Percentiles rank a stretch among this genome's conserved stretches.
Conservation (phyloP, 2,797 vertebrate genomes). For the Muscicapa striata region DNA sequence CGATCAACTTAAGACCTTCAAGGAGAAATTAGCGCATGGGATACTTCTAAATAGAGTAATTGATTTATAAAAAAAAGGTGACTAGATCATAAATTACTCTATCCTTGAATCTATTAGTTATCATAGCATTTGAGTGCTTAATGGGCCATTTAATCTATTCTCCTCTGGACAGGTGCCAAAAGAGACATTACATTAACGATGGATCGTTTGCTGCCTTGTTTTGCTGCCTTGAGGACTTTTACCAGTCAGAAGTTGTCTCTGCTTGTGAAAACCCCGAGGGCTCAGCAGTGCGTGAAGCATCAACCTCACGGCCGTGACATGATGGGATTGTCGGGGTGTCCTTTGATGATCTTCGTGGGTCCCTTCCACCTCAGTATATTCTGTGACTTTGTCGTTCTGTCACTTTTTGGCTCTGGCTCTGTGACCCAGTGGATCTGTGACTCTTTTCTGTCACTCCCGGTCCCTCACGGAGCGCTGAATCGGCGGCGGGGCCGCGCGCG, state of each 20-base stretch:
- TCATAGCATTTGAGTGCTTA: slow-evolving; percentile 22
- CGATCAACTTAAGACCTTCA: not conserved
- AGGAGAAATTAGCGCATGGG: not conserved
- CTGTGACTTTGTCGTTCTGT: not conserved
- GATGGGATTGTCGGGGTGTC: too few relatives aligned
- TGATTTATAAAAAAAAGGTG: not conserved
- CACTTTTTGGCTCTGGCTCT: not conserved
- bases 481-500: accelerated
- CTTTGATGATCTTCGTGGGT: too few relatives aligned
- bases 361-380: not conserved
- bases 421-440: too few relatives aligned
- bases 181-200: not conserved
- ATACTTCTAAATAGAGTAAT: not conserved
- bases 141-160: slow-evolving; percentile 42
- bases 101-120: not conserved
- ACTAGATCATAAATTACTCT: not conserved
- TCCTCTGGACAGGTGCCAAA: not conserved
- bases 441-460: accelerated
- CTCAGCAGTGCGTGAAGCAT: not conserved
- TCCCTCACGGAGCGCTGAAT: not conserved
- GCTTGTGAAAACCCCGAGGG: not conserved
- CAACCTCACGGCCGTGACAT: not conserved
- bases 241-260: not conserved
- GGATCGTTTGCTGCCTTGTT: not conserved
- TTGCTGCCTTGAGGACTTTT: not conserved